These are phyloP conservation scores for Heliconius cydno DNA, from an alignment of 2,888 invertebrate species.

Conservation along the genomic window DNA sequence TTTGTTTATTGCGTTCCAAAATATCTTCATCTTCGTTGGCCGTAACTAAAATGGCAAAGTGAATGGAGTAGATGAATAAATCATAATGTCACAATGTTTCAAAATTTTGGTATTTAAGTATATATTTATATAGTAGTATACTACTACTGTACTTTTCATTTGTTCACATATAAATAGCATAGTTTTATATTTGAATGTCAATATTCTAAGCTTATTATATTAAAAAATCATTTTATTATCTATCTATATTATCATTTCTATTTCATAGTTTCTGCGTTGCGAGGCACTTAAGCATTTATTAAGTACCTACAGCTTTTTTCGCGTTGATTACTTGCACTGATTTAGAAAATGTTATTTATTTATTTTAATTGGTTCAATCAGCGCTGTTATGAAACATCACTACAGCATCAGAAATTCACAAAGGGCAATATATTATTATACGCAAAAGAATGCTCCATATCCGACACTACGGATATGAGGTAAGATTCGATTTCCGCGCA, in stretches of 20 bases:
- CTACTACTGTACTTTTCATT: no score
- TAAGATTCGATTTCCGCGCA: slow-evolving; percentile 14
- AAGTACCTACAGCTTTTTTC: no score
- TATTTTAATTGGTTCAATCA: neutral
- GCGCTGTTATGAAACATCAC: neutral
- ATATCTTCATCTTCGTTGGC: no score
- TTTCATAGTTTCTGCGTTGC: neutral
- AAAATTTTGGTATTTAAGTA: no score
- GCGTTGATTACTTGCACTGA: neutral
- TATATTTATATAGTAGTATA: no score
- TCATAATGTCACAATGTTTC: no score
- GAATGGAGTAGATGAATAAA: no score
- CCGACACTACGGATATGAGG: slow-evolving; percentile 2
- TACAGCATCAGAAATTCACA: neutral
- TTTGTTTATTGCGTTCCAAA: no score
- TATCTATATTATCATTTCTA: neutral
- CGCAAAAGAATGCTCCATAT: slow-evolving; percentile 17
- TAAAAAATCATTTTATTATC: neutral
- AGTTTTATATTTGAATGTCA: no score
- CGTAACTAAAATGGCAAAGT: no score
- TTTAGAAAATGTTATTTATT: neutral
- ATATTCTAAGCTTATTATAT: neutral
- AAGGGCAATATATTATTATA: neutral
- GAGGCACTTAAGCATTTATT: no score
- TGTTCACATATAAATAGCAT: no score